These are phyloP conservation scores for Mustelus asterias DNA, from an alignment of 2,113 vertebrate species.

Conservation along the genomic window DNA sequence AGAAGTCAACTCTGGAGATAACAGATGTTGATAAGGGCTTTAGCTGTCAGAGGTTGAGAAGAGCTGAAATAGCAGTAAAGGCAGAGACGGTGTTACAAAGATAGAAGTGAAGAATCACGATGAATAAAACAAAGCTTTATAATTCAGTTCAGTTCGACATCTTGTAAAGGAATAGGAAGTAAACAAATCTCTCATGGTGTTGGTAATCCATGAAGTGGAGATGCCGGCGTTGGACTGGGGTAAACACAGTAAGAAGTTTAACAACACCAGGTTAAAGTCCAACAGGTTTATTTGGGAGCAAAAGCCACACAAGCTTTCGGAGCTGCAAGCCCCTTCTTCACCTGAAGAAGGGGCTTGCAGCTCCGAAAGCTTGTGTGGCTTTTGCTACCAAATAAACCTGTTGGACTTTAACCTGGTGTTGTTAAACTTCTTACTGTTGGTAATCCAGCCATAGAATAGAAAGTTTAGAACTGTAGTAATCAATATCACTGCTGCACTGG, in stretches of 20 bases:
- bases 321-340: too few relatives aligned
- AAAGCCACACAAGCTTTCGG: too few relatives aligned
- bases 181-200: background rate
- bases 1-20: background rate
- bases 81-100: background rate
- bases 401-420: too few relatives aligned
- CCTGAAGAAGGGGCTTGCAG: too few relatives aligned
- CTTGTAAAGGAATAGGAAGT: background rate
- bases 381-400: too few relatives aligned
- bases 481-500: background rate
- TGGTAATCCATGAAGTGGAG: too few relatives aligned
- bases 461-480: background rate
- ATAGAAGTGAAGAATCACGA: background rate
- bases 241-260: too few relatives aligned
- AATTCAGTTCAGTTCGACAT: background rate
- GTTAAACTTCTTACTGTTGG: too few relatives aligned
- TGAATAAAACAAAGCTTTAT: background rate
- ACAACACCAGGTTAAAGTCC: too few relatives aligned
- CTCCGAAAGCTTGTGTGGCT: too few relatives aligned
- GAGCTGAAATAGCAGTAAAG: background rate
- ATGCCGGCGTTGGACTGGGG: too few relatives aligned
- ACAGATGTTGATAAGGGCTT: background rate
- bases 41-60: background rate
- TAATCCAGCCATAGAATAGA: background rate
- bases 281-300: too few relatives aligned